Evolutionary conservation across 2,888 invertebrate species (phyloP).

Genomic region (Electrophaes corylata): DNA sequence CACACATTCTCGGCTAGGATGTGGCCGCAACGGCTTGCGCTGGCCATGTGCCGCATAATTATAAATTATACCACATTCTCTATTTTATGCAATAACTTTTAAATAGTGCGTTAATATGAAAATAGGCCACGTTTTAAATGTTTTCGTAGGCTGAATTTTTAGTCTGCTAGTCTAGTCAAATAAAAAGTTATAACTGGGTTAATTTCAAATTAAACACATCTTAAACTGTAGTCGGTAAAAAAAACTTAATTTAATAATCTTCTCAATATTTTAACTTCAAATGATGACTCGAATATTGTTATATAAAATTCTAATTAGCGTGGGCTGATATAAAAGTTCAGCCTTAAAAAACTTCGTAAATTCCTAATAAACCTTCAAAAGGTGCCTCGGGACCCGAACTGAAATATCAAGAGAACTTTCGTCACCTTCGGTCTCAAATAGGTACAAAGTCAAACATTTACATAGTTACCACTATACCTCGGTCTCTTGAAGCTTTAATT

Average conservation of each 20-base stretch:
- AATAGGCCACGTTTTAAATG: not conserved
- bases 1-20: constrained; percentile 6
- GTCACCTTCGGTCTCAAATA: constrained; percentile 33
- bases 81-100: not conserved
- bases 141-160: not conserved
- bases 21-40: constrained; percentile 13
- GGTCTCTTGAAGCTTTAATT: constrained; percentile 35
- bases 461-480: constrained; percentile 32
- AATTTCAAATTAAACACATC: not conserved
- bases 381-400: constrained; percentile 25
- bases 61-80: constrained; percentile 8
- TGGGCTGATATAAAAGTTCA: constrained; percentile 24
- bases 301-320: constrained; percentile 20
- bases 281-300: constrained; percentile 22
- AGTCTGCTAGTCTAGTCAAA: not conserved
- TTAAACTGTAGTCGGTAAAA: not conserved
- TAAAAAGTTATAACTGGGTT: not conserved
- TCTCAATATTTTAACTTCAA: constrained; percentile 21
- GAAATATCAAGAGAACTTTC: constrained; percentile 34
- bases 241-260: constrained; percentile 11
- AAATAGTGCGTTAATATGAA: not conserved
- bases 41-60: constrained; percentile 12
- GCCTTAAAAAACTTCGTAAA: constrained; percentile 24
- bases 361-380: constrained; percentile 25
- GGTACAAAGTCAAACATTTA: constrained; percentile 37